phyloP scores from a whole-genome alignment of 2,113 vertebrate species.

The Sorex araneus region DNA sequence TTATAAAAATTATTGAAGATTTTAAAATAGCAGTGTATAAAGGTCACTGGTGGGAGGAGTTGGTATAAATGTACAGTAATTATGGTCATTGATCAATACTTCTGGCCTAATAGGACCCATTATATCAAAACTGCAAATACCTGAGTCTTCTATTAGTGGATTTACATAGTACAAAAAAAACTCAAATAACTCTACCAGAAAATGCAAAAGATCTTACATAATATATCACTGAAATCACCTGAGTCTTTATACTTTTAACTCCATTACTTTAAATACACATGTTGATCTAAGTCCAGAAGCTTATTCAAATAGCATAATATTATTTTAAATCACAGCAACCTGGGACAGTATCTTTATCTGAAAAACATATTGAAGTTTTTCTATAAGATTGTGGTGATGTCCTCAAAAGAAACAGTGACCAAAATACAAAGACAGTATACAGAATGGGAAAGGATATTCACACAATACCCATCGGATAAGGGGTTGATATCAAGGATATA shows the following conservation, averaged over 20 bases:
- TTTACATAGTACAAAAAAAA: neutral
- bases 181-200: neutral
- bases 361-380: neutral
- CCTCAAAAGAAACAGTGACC: too few species aligned
- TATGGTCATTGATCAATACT: neutral
- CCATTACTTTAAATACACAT: constrained; percentile 1
- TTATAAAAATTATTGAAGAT: constrained; percentile 20
- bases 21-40: neutral
- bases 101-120: neutral
- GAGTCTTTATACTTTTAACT: constrained; percentile 32
- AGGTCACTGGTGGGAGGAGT: neutral
- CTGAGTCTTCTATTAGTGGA: neutral
- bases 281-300: constrained; percentile 9
- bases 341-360: constrained; percentile 33
- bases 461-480: too few species aligned
- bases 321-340: constrained; percentile 42
- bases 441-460: too few species aligned
- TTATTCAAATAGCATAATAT: neutral
- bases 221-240: neutral
- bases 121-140: neutral
- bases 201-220: neutral
- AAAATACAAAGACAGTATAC: too few species aligned
- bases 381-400: neutral
- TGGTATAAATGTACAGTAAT: constrained; percentile 4
- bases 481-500: too few species aligned